Conservation (phyloP, 2,797 vertebrate genomes). For the Eutrigla gurnardus region DNA sequence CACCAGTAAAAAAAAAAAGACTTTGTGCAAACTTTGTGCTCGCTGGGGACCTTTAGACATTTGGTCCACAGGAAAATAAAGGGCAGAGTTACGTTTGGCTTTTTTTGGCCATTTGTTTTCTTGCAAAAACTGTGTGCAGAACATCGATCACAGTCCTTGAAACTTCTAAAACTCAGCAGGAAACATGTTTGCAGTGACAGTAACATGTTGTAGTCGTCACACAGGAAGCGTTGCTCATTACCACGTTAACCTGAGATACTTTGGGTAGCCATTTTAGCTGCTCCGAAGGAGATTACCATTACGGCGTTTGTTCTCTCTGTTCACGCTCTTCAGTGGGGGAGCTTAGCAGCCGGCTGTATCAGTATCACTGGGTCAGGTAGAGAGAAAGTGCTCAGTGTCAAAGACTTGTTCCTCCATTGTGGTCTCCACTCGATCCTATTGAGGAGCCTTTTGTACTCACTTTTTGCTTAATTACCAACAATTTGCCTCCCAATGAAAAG, state of each 20-base stretch:
- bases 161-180: slow-evolving; percentile 12
- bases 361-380: slow-evolving; percentile 66
- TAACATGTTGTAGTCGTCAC: slow-evolving; percentile 23
- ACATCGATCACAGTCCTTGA: background rate
- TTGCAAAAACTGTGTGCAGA: background rate
- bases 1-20: background rate
- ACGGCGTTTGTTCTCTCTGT: slow-evolving; percentile 44
- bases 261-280: slow-evolving; percentile 61
- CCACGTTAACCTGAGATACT: slow-evolving; percentile 63
- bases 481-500: slow-evolving; percentile 55
- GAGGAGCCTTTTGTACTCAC: slow-evolving; percentile 61
- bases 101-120: too few species aligned
- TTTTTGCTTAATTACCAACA: slow-evolving; percentile 69
- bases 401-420: slow-evolving; percentile 68
- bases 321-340: slow-evolving; percentile 31
- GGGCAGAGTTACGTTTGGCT: background rate
- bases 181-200: slow-evolving; percentile 28
- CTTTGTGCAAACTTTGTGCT: background rate
- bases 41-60: background rate
- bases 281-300: slow-evolving; percentile 52
- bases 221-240: slow-evolving; percentile 47
- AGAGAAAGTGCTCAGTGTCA: slow-evolving; percentile 79
- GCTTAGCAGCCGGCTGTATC: slow-evolving; percentile 69
- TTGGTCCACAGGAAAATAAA: background rate
- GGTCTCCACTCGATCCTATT: slow-evolving; percentile 45